Evolutionary conservation across 2,797 vertebrate species (phyloP).

Genomic region (Monodelphis domestica): DNA sequence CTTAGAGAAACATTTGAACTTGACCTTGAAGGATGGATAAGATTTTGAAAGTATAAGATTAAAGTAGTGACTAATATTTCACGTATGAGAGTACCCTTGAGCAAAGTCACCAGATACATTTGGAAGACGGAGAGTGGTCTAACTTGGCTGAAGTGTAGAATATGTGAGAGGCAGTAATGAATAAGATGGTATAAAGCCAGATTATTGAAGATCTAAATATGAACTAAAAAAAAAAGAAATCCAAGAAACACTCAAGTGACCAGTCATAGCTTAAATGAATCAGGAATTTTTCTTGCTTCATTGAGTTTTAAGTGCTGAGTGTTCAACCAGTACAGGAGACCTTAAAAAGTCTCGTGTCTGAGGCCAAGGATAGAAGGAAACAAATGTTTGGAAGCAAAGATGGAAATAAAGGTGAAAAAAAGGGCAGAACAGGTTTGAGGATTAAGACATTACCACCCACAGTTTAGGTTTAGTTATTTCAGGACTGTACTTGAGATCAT

Average conservation of each 20-base stretch:
- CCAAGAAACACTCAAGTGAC: neutral
- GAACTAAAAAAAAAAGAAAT: neutral
- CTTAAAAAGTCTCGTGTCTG: neutral
- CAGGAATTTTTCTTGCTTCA: neutral
- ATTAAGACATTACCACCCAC: slow-evolving; percentile 60
- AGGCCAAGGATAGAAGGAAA: slow-evolving; percentile 45
- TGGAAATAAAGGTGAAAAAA: slow-evolving; percentile 34
- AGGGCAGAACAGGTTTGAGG: slow-evolving; percentile 66
- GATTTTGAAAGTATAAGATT: neutral
- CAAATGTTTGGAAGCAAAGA: slow-evolving; percentile 63
- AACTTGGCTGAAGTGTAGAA: neutral
- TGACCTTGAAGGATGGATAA: neutral
- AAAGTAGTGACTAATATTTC: neutral
- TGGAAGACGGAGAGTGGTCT: neutral
- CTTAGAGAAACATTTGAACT: neutral
- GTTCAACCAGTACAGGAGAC: neutral
- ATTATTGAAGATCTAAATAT: neutral
- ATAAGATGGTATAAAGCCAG: neutral
- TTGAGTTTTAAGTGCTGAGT: neutral
- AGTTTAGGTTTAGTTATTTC: slow-evolving; percentile 71
- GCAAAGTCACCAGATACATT: neutral
- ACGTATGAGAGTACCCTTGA: neutral
- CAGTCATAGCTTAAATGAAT: neutral
- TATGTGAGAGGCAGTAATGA: neutral
- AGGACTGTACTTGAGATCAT: slow-evolving; percentile 58